Evolutionary conservation across 2,113 vertebrate genomes (phyloP).

Genomic region (Puma concolor): DNA sequence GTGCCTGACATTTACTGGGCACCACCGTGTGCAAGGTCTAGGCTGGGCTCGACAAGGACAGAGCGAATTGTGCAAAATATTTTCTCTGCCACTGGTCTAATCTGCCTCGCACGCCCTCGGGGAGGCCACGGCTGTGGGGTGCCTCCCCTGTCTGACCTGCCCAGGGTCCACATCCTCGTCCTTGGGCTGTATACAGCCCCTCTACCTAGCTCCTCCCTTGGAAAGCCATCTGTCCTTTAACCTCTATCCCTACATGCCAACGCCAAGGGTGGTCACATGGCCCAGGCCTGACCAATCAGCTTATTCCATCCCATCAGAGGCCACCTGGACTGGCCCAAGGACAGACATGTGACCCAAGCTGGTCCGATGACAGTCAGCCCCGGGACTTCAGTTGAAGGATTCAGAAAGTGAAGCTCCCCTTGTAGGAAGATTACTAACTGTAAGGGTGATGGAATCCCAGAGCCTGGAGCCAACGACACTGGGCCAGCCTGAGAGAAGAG

Average conservation of each 20-base stretch:
- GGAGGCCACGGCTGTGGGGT: not conserved
- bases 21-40: not conserved
- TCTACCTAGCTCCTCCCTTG: not conserved
- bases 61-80: not conserved
- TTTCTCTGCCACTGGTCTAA: not conserved
- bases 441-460: not conserved
- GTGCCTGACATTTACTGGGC: not conserved
- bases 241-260: not conserved
- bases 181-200: not conserved
- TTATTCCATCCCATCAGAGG: not conserved
- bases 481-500: not conserved
- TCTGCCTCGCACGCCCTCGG: not conserved
- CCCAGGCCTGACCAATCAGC: not conserved
- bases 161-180: not conserved
- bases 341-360: not conserved
- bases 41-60: not conserved
- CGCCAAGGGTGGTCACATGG: not conserved
- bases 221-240: not conserved
- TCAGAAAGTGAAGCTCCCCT: not conserved
- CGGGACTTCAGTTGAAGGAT: not conserved
- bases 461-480: not conserved
- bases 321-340: not conserved
- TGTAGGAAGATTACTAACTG: not conserved
- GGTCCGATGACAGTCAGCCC: not conserved
- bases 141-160: not conserved